Evolutionary conservation across 2,113 vertebrate genomes (phyloP).

Genomic region (Apodemus sylvaticus): DNA sequence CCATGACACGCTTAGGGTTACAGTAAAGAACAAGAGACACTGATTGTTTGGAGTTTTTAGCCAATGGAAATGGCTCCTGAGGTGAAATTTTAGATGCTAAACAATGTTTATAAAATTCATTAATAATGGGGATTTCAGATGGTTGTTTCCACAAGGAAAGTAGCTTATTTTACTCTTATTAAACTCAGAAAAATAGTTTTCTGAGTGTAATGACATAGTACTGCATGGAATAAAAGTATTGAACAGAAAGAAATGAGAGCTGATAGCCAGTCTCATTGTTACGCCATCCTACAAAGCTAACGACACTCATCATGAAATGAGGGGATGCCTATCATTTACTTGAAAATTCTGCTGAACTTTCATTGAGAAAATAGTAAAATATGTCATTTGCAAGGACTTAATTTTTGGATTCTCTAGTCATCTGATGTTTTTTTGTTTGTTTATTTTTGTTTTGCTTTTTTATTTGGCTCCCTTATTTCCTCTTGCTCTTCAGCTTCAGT

Average conservation of each 20-base stretch:
- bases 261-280: not conserved
- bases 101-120: not conserved
- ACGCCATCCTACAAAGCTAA: not conserved
- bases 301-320: not conserved
- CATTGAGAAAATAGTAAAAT: not conserved
- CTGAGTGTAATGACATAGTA: slow-evolving; percentile 11
- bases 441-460: not conserved
- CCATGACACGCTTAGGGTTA: too few species aligned
- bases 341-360: not conserved
- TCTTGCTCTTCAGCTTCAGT: not conserved
- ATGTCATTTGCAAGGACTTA: not conserved
- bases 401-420: not conserved
- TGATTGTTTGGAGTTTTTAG: not conserved
- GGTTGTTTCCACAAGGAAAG: not conserved
- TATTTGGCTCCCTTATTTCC: not conserved
- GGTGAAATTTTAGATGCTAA: not conserved
- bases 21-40: not conserved
- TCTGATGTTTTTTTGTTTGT: not conserved
- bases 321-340: not conserved
- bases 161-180: slow-evolving; percentile 10
- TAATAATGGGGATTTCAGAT: slow-evolving; percentile 2
- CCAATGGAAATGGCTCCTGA: not conserved
- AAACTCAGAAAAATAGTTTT: slow-evolving; percentile 29
- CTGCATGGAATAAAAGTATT: not conserved
- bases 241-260: not conserved